A percentile compares a stretch with the other conserved stretches of the same genome.
Evolutionary conservation across 2,888 invertebrate genomes (phyloP).

Genomic region (Rhamnusium bicolor): DNA sequence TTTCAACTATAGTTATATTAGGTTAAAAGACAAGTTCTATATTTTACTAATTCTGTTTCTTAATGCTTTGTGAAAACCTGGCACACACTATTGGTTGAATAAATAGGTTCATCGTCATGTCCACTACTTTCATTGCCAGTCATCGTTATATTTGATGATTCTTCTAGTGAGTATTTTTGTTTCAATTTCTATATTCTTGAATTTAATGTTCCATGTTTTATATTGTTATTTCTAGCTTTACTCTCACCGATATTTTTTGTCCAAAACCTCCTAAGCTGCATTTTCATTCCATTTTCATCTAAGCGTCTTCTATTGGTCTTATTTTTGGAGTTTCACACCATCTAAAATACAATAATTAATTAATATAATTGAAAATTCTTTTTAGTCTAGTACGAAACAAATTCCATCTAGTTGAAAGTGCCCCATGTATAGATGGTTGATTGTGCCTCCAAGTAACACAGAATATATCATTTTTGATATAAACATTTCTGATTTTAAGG

Average conservation of each 20-base stretch:
- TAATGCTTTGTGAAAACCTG: too few relatives aligned
- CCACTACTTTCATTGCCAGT: too few relatives aligned
- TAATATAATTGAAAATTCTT: not conserved
- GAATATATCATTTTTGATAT: not conserved
- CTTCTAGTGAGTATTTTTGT: too few relatives aligned
- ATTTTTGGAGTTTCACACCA: not conserved
- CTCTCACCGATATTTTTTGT: not conserved
- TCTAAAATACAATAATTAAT: not conserved
- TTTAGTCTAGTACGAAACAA: not conserved
- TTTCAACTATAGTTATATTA: not conserved
- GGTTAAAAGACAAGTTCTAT: not conserved
- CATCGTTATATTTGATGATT: too few relatives aligned
- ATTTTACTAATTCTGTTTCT: too few relatives aligned
- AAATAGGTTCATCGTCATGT: too few relatives aligned
- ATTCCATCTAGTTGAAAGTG: slow-evolving; percentile 1
- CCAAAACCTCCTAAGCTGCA: not conserved
- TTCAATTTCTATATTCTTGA: too few relatives aligned
- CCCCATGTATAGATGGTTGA: too few relatives aligned
- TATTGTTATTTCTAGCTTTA: too few relatives aligned
- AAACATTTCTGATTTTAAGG: not conserved
- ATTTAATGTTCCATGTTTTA: too few relatives aligned
- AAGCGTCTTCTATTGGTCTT: not conserved
- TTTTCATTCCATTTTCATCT: not conserved
- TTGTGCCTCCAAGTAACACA: too few relatives aligned
- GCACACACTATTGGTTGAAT: too few relatives aligned